Percentiles rank a stretch among this genome's conserved stretches.
Evolutionary conservation across 2,797 vertebrate genomes (phyloP).

Genomic region (Characodon lateralis): DNA sequence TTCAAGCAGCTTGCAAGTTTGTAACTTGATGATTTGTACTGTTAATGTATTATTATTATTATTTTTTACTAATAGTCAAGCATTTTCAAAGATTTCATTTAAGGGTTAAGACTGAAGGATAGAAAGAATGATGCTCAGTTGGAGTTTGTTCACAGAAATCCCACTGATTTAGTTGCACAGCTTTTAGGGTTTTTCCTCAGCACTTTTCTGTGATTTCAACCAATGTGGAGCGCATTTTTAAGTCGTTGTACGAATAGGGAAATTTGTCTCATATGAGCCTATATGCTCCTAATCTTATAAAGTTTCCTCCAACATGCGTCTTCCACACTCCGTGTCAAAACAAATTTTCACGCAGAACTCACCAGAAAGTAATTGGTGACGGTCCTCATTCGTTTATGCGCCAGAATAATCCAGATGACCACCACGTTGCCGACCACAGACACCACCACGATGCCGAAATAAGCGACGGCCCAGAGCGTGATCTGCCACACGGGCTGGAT

Average conservation of each 20-base stretch:
- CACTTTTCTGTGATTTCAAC: no score
- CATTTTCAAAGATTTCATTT: not conserved
- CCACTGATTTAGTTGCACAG: not conserved
- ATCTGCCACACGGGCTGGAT: constrained; percentile 90
- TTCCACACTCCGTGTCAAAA: not conserved
- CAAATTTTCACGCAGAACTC: not conserved
- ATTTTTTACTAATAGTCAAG: no score
- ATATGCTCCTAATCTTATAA: not conserved
- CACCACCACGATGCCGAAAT: constrained; percentile 86
- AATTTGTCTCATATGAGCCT: not conserved
- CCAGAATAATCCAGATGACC: constrained; percentile 94
- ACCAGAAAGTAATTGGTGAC: constrained; percentile 95
- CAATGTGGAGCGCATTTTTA: not conserved
- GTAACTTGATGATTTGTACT: no score
- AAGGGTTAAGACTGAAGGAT: not conserved
- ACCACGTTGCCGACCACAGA: constrained; percentile 88
- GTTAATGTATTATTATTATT: no score
- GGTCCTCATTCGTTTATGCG: constrained; percentile 92
- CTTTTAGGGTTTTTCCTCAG: not conserved
- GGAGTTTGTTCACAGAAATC: not conserved
- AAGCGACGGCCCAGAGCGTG: constrained; percentile 88
- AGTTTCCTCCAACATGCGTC: not conserved
- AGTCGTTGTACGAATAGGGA: not conserved
- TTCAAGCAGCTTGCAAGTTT: no score
- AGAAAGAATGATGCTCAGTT: not conserved